Evolutionary conservation across 92 coral and sea anemone species (phyloP).

Genomic region (Montipora capitata): DNA sequence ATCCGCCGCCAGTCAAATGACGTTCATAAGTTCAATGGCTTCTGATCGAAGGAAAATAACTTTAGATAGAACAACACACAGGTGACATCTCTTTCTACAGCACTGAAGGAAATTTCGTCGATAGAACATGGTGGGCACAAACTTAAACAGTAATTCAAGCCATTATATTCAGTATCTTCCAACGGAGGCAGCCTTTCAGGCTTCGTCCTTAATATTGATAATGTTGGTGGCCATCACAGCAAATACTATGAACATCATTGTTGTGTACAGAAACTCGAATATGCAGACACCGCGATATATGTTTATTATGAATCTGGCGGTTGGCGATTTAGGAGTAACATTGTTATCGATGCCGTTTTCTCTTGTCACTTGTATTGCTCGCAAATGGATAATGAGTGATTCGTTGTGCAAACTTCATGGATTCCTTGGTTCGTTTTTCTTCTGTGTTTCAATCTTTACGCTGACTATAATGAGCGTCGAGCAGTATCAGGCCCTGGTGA

Average conservation of each 20-base stretch:
- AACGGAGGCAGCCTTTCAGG: constrained; percentile 64
- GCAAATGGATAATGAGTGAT: constrained; percentile 85
- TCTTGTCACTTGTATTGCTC: constrained; percentile 83
- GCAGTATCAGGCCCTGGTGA: constrained; percentile 87
- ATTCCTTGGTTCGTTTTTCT: constrained; percentile 89
- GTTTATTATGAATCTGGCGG: constrained; percentile 88
- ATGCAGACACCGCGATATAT: constrained; percentile 94
- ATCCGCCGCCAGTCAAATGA: constrained; percentile 5
- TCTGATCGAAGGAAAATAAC: constrained; percentile 11
- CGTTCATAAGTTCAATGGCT: not conserved
- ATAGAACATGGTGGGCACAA: constrained; percentile 6
- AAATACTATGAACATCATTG: constrained; percentile 79
- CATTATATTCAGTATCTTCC: constrained; percentile 27
- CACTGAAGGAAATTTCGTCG: constrained; percentile 20
- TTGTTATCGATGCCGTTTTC: constrained; percentile 90
- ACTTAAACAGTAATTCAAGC: not conserved
- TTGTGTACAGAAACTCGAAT: constrained; percentile 81
- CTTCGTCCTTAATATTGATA: constrained; percentile 63
- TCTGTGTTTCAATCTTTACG: constrained; percentile 89
- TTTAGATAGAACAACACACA: not conserved
- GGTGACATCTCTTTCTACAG: not conserved
- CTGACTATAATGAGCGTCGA: constrained; percentile 92
- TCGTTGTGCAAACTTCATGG: constrained; percentile 90
- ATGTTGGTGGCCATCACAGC: constrained; percentile 81
- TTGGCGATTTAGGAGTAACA: constrained; percentile 90